Evolutionary conservation across 2,113 vertebrate species (phyloP).

Genomic region (Stercorarius parasiticus): DNA sequence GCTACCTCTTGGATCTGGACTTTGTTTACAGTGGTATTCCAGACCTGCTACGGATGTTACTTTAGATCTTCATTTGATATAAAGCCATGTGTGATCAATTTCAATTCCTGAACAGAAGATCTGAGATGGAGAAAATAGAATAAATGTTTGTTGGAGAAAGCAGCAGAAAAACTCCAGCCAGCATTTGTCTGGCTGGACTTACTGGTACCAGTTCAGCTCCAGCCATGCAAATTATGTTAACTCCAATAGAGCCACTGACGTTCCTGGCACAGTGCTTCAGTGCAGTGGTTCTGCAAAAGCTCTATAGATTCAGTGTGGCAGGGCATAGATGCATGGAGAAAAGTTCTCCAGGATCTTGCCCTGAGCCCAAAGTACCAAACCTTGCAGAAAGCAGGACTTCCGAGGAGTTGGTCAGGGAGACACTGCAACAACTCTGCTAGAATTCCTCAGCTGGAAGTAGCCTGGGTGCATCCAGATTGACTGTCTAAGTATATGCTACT

Average conservation of each 20-base stretch:
- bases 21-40: background rate
- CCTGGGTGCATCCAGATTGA: background rate
- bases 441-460: background rate
- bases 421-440: background rate
- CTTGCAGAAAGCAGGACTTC: background rate
- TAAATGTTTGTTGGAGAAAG: background rate
- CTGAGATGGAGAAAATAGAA: background rate
- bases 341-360: background rate
- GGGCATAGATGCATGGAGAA: background rate
- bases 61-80: background rate
- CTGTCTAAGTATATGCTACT: background rate
- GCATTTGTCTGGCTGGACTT: background rate
- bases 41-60: background rate
- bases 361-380: background rate
- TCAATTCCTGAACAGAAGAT: background rate
- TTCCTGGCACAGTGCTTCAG: background rate
- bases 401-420: background rate
- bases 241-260: background rate
- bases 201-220: background rate
- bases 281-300: background rate
- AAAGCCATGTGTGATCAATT: background rate
- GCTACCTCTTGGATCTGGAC: background rate
- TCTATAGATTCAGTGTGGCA: accelerated
- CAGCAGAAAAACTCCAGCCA: background rate
- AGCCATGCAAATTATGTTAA: background rate